Evolutionary conservation across 1,140 invertebrate species (phyloP), one percentile per base, ranked within the genome.

Genomic region (Gryllus bimaculatus): DNA sequence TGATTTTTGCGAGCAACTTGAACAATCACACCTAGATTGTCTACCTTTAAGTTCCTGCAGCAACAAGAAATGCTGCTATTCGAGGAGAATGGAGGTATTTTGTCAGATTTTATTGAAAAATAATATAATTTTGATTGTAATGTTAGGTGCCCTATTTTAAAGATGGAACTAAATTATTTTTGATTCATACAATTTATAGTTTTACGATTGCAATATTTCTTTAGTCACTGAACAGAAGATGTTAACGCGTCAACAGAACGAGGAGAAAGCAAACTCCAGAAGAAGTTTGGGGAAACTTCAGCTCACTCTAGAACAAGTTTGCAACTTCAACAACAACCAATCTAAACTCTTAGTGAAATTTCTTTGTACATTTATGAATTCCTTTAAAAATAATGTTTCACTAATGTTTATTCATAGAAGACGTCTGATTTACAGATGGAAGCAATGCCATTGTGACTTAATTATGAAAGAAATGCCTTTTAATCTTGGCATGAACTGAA

Each of bases 31-130:
- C 81, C 88, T 98, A 73, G 97, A 85, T 85, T 96, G 77, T 95
- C 95, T 26, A 99, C 98, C 1, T 99, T 99, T 84, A 92, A 93
- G 82, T 94, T 95, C 85, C 88, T 99, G 8, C 91, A 95, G 83
- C 90, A 95, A 54, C 94, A 98, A 85, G 98, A 99, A 87, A 91
- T 92, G 91, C 91, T 39, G 98, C 98, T 47, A 92, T 99, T 81
- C 95, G 4, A 91, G 96, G 81, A 89, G 98, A 84, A 88, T 98
- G 82, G 92, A 95, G 86, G 92, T 93, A 83, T 85, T n/a, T 82
- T 18, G n/a, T 47, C 8, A 77, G 0, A 77, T 77, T 47, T 13
- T 77, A 0, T 77, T 39, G 18, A 47, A 47, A 26, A 13, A 8
- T n/a, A n/a, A 8, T 39, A 7, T 39, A 1, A 8, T 77, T 12